phyloP scores from a whole-genome alignment of 2,888 invertebrate species.

The Smittia aterrima region DNA sequence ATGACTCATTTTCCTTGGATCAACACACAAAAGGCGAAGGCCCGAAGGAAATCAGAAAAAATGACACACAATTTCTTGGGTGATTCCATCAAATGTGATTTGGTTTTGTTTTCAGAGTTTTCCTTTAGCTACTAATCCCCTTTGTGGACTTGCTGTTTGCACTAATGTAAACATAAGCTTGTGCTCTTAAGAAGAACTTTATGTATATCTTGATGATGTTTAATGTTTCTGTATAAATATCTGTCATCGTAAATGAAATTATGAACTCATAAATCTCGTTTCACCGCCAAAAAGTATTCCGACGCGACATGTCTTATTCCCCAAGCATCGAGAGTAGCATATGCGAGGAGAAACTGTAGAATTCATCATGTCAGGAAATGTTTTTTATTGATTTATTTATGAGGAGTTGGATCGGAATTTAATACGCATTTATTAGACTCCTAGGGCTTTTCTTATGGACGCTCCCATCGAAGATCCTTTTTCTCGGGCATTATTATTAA shows the following conservation, averaged over 20 bases:
- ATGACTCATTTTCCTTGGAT: slow-evolving; percentile 7
- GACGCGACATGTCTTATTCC: background rate
- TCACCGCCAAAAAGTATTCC: background rate
- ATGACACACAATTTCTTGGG: background rate
- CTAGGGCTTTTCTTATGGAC: background rate
- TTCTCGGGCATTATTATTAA: slow-evolving; percentile 20
- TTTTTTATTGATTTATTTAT: slow-evolving; percentile 33
- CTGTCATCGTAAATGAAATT: slow-evolving; percentile 30
- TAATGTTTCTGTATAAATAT: slow-evolving; percentile 26
- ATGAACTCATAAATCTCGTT: slow-evolving; percentile 29
- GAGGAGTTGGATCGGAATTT: background rate
- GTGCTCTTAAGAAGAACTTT: background rate
- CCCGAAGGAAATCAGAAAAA: background rate
- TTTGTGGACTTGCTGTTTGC: background rate
- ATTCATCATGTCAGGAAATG: background rate
- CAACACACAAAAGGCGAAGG: background rate
- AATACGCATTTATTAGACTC: slow-evolving; percentile 25
- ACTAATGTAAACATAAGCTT: slow-evolving; percentile 8
- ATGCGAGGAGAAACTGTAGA: background rate
- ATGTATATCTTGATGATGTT: slow-evolving; percentile 34
- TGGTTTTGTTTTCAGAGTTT: background rate
- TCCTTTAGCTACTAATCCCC: background rate
- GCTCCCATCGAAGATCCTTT: background rate
- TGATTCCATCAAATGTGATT: slow-evolving; percentile 2
- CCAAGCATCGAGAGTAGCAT: background rate